Evolutionary conservation across 2,797 vertebrate species (phyloP), one percentile per base, ranked within the genome.

Genomic region (Anguilla anguilla): DNA sequence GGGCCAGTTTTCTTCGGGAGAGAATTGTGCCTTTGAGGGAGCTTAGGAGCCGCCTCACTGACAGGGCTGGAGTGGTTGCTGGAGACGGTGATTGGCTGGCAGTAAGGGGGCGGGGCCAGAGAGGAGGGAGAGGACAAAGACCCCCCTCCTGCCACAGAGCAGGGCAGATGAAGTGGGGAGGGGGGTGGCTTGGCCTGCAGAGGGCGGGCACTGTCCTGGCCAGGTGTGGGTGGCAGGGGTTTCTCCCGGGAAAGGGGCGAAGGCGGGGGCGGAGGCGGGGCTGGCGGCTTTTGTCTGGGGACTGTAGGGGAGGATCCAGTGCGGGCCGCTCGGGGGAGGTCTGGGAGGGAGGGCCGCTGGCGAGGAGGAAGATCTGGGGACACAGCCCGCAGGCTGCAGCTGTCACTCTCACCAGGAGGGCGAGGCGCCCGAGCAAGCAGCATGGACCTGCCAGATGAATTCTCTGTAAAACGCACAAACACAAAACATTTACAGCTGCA

Each of bases 1-100:
- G 95, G 88, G 89, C 94, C 87, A 0, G 95, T 94, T 89, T 97
- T 98, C 94, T 97, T 97, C 94, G 97, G 97, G 92, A 99, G 96
- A 15, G 98, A 99, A 94, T 99, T 99, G 92, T 98, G 96, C 92
- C 98, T 96, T 96, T 98, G 97, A 0, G 98, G 98, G 88, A 99
- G 96, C 95, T 98, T 97, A 0, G 98, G 98, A 72, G 97, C 97
- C 0, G 94, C 94, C 6, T 95, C 92, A 0, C 95, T 95, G 83
- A 93, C 90, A 67, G 96, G 95, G 82, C 96, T 97, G 69, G 96
- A 94, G 0, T 97, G 96, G 86, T 97, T 97, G 2, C 98, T 98
- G 92, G 97, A 95, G 88, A 96, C 90, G 86, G 0, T 96, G 95
- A 0, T 39, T 77, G 97, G 95, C 59, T 98, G 97, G 19, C 97